phyloP scores from a whole-genome alignment of 2,888 invertebrate genomes.

The Orthosia incerta region DNA sequence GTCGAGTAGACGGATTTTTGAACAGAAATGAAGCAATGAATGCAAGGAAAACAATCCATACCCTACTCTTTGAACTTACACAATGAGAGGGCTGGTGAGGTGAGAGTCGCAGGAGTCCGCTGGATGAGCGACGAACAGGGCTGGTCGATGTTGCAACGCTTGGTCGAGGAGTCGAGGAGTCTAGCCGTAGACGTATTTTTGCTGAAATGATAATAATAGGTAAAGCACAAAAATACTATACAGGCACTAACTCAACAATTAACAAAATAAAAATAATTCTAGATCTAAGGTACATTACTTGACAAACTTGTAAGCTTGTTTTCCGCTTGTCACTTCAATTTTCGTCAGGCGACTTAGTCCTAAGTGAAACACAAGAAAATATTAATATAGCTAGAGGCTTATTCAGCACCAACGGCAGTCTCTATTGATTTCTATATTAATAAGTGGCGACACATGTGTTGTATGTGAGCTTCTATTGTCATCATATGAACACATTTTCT shows the following conservation, averaged over 20 bases:
- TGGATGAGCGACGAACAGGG: no score
- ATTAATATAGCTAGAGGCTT: background rate
- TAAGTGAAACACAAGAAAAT: background rate
- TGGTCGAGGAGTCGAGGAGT: no score
- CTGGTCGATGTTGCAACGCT: no score
- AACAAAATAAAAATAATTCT: background rate
- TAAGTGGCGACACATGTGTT: conserved; percentile 24
- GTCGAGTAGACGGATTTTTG: no score
- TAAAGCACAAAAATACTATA: no score
- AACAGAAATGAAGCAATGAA: no score
- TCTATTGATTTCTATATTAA: conserved; percentile 45
- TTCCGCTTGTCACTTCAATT: background rate
- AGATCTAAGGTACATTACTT: background rate
- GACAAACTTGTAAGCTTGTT: background rate
- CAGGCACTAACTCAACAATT: background rate
- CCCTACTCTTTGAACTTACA: no score
- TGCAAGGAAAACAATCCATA: no score
- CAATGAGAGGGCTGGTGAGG: no score
- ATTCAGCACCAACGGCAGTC: background rate
- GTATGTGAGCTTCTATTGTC: conserved; percentile 7
- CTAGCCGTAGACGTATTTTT: no score
- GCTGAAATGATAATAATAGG: no score
- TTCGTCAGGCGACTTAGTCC: background rate
- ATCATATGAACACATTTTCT: conserved; percentile 20
- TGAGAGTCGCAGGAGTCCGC: no score